A percentile compares a stretch with the other conserved stretches of the same genome.
Evolutionary conservation across 2,888 invertebrate genomes (phyloP).

Genomic region (Coremacera marginata): DNA sequence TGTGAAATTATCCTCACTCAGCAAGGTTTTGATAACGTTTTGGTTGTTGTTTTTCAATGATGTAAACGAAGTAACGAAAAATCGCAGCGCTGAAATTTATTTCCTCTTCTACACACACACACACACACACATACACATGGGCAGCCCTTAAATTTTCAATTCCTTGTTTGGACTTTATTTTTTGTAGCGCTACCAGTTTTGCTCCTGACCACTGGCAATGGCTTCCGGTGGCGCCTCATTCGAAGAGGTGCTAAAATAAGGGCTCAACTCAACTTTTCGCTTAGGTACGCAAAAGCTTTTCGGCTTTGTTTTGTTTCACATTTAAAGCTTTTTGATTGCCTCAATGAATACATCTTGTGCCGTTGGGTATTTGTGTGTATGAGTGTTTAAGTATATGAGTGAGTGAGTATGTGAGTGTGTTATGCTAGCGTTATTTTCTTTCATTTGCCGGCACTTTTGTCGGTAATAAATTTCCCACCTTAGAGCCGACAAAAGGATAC

Average conservation of each 20-base stretch:
- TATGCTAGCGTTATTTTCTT: not conserved
- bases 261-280: conserved; percentile 12
- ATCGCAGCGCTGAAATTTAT: not conserved
- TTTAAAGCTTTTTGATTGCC: conserved; percentile 39
- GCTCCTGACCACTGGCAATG: not conserved
- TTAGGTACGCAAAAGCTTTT: conserved; percentile 22
- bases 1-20: not conserved
- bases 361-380: no score
- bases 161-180: not conserved
- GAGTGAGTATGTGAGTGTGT: no score
- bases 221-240: not conserved
- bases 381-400: no score
- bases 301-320: conserved; percentile 40
- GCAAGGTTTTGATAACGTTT: not conserved
- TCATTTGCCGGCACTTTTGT: conserved; percentile 54
- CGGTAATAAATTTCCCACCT: conserved; percentile 65
- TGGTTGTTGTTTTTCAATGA: not conserved
- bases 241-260: conserved; percentile 19
- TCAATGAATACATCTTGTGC: not conserved
- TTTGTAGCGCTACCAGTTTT: not conserved
- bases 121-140: not conserved
- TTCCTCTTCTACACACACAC: not conserved
- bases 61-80: not conserved
- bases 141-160: not conserved
- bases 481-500: conserved; percentile 63